Percentiles rank a stretch among this genome's conserved stretches.
Evolutionary conservation across 30 jellyfish, hydroid and myxozoan genomes (phyloP).

Genomic region (Cassiopea andromeda): DNA sequence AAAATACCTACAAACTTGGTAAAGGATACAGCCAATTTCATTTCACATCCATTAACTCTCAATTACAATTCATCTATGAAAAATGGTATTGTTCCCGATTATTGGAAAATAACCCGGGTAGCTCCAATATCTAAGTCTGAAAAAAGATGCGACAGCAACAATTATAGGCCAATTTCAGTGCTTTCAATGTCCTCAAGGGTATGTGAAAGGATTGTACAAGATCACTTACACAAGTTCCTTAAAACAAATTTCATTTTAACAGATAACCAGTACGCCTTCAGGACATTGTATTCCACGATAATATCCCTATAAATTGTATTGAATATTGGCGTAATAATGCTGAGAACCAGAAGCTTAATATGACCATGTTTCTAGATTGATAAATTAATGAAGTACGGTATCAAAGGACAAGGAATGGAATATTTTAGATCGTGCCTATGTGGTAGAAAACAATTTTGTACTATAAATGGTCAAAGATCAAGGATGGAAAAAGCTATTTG

Average conservation of each 20-base stretch:
- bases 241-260: not conserved
- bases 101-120: not conserved
- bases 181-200: not conserved
- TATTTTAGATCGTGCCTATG: not conserved
- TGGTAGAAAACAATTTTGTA: not conserved
- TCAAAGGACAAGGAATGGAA: not conserved
- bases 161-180: too few relatives aligned
- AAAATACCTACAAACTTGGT: not conserved
- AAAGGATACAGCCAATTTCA: not conserved
- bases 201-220: not conserved
- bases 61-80: not conserved
- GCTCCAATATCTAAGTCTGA: not conserved
- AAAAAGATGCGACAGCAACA: not conserved
- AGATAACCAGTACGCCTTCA: not conserved
- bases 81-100: not conserved
- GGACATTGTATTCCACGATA: not conserved
- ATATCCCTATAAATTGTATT: not conserved
- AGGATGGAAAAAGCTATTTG: not conserved
- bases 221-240: not conserved
- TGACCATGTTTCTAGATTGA: not conserved
- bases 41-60: not conserved
- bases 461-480: not conserved
- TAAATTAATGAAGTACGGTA: not conserved
- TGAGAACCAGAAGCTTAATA: not conserved
- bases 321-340: not conserved